phyloP scores from a whole-genome alignment of 2,113 vertebrate genomes.

The Pseudopipra pipra region DNA sequence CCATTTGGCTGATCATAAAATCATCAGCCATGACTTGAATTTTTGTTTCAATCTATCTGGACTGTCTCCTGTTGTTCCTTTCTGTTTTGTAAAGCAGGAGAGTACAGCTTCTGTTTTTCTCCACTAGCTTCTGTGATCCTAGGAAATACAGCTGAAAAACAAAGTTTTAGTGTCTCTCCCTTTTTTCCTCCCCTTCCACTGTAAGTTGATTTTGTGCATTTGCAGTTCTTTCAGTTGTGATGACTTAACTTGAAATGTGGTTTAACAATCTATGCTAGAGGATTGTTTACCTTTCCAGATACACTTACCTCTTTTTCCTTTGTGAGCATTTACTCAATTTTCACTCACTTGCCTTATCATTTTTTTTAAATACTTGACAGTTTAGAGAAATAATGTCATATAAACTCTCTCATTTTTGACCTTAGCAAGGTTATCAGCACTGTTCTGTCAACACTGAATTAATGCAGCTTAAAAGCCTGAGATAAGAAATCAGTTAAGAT shows the following conservation, averaged over 20 bases:
- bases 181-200: neutral
- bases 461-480: neutral
- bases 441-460: neutral
- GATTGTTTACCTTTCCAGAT: neutral
- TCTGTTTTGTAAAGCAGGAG: neutral
- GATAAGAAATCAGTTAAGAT: neutral
- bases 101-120: neutral
- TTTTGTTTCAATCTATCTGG: neutral
- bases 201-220: neutral
- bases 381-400: neutral
- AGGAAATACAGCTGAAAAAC: neutral
- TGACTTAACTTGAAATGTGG: neutral
- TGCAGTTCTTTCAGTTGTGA: neutral
- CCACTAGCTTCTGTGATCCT: neutral
- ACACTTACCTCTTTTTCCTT: neutral
- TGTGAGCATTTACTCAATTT: neutral
- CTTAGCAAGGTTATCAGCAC: neutral
- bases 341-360: neutral
- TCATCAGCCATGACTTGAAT: neutral
- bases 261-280: neutral
- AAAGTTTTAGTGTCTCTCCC: neutral
- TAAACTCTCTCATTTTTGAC: neutral
- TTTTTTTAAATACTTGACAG: neutral
- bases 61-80: neutral
- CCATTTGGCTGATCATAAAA: neutral